Evolutionary conservation across 2,797 vertebrate genomes (phyloP), one percentile per base, ranked within the genome.

Genomic region (Sebastes ruberrimus): DNA sequence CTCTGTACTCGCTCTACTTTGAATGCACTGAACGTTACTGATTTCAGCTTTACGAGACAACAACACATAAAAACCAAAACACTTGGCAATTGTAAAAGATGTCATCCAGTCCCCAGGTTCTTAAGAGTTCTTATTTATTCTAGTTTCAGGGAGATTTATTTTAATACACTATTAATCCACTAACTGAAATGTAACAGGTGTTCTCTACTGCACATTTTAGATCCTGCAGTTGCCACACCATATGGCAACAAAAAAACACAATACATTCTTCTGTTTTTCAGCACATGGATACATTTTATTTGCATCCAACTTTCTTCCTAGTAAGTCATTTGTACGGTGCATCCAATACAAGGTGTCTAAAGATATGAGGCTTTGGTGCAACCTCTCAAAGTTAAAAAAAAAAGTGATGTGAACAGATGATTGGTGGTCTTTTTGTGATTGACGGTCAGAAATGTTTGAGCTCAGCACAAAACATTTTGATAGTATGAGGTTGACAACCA

Each of bases 401-500:
- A 59, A 59, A 60, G 46, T 16, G 35, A 52, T 60, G 7, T n/a
- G 30, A 81, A 25, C 20, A 14, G 18, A 11, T 53, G 64, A 84
- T 67, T 62, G 22, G 22, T 10, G 8, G 11, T 23, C 46, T 49
- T n/a, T 25, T 49, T 0, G 0, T 74, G 63, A 77, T 13, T 49
- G 78, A 71, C 23, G 2, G 62, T 59, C 5, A 2, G 11, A 35
- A 5, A 7, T 53, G 1, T 72, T 52, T 74, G 23, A 75, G 16
- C 5, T 65, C 16, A 60, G 49, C 23, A 52, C 20, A 53, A 28
- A 66, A 35, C 2, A 35, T 46, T 63, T 76, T 81, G 57, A 76
- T 71, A 84, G 81, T 65, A 65, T 70, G 78, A 78, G 62, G 63
- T 27, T 76, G 62, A 46, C 42, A 46, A 46, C 14, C 42, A 46